Percentiles rank a stretch among this genome's conserved stretches.
Conservation (phyloP, 1,140 invertebrate genomes). For the Orchesella cincta region DNA sequence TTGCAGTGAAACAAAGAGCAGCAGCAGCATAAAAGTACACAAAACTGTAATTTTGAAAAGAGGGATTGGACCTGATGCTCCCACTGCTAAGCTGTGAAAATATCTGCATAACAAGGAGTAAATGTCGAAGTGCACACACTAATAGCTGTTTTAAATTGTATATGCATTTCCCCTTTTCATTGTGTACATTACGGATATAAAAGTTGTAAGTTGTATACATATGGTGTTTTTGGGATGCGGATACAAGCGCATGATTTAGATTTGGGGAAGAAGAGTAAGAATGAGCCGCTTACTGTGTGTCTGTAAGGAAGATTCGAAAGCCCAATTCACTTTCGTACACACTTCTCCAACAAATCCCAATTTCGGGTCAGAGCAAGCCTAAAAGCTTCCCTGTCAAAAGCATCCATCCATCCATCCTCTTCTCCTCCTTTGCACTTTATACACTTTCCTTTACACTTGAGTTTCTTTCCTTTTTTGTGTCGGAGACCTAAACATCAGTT, state of each 20-base stretch:
- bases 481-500: not conserved
- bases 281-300: not conserved
- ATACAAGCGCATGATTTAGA: no score
- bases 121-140: no score
- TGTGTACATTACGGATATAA: not conserved
- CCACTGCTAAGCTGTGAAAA: not conserved
- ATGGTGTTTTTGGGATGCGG: no score
- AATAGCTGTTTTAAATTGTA: no score
- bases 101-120: not conserved
- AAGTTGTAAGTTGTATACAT: not conserved
- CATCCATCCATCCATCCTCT: constrained; percentile 3
- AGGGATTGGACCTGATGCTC: not conserved
- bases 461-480: not conserved
- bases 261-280: not conserved
- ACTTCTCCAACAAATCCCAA: not conserved
- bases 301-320: no score
- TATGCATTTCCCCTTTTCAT: not conserved
- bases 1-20: not conserved
- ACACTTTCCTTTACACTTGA: not conserved
- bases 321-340: not conserved
- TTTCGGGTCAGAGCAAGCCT: not conserved
- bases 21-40: not conserved
- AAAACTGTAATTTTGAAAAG: not conserved
- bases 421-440: not conserved
- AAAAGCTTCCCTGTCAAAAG: constrained; percentile 15